Base-by-base conservation (phyloP, 2,888 invertebrate genomes). In the Lasius platythorax region DNA sequence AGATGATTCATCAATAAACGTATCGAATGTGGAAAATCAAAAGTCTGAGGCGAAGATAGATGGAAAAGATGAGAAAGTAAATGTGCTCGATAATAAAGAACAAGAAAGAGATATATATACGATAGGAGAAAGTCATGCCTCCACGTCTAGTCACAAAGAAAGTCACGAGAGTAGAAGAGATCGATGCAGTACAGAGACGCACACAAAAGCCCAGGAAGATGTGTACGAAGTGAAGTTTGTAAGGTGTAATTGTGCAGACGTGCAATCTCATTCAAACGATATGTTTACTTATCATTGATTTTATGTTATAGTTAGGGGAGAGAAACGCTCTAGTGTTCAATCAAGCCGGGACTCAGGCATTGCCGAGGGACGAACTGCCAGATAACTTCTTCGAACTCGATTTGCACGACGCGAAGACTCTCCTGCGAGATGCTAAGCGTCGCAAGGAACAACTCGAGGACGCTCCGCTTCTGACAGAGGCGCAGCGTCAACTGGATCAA, bases 331-430 rank as follows among this genome's bases (percentile, higher is more conserved):
- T 98, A 89, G 95, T 97, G 33, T 98, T 97, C 94, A 95, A 96
- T 43, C 96, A 96, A 92, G 96, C 96, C 56, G 95, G 96, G 83
- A 93, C 95, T 18, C 91, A 94, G 89, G 95, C 96, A 75, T 93
- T 95, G 81, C 96, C 96, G 46, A 96, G 97, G 88, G 97, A 97
- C 74, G 98, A 98, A 82, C 95, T 97, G 56, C 97, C 98, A 0
- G 98, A 99, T 95, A 97, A 98, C 73, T 99, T 99, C 95, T 99
- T 98, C 94, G 98, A 98, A 87, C 95, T 99, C 63, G 98, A 98
- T 1, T 96, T 98, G 64, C 96, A 97, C 83, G 99, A 99, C 95
- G 97, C 98, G 0, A 97, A 97, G 92, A 96, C 96, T 93, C 96
- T 99, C 83, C 96, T 98, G 82, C 96, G 96, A 76, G 98, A 98